Base-by-base conservation (phyloP, 2,888 invertebrate species). In the Plagodis pulveraria region DNA sequence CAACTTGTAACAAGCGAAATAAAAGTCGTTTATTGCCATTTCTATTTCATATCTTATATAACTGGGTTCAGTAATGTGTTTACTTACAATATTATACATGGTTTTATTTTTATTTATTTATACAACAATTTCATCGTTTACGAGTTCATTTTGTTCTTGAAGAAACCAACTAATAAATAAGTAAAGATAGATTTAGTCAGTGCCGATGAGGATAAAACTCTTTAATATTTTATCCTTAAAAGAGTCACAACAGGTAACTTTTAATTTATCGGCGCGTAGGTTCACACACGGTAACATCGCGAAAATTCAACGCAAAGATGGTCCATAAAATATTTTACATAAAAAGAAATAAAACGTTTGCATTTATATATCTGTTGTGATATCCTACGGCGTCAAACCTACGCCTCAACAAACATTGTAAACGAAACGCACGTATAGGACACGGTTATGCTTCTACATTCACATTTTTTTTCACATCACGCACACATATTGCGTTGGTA, bases 11-110 rank as follows among this genome's bases (percentile, higher is more conserved):
- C 48, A 51, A 51, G 59, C 59, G 40, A 55, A 55, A 47, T 36
- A 55, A 59, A 47, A 42, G 33, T 47, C 44, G n/a, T 42, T 5
- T n/a, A 46, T 51, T 59, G 55, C 40, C 55, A 59, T 59, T 59
- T 55, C 9, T 46, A 59, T 55, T 59, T 51, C 8, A 9, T 43
- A 47, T 46, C 41, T 41, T 33, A 55, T 9, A 41, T 36, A 34
- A 57, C 51, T 35, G 50, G 43, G 33, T 50, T 49, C 6, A 5
- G 36, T 43, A 42, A 54, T 36, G 11, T 38, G 34, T 52, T 52
- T 46, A 41, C 49, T 48, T 41, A 53, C 34, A 44, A 34, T 50
- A 53, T 53, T 53, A 40, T 49, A 49, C 52, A 58, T 22, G 22
- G 1, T 22, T 22, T 22, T 22, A 35, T 49, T 45, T 58, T 43